These are phyloP conservation scores for Mesocricetus auratus DNA, from an alignment of 2,113 vertebrate species.

Conservation along the genomic window DNA sequence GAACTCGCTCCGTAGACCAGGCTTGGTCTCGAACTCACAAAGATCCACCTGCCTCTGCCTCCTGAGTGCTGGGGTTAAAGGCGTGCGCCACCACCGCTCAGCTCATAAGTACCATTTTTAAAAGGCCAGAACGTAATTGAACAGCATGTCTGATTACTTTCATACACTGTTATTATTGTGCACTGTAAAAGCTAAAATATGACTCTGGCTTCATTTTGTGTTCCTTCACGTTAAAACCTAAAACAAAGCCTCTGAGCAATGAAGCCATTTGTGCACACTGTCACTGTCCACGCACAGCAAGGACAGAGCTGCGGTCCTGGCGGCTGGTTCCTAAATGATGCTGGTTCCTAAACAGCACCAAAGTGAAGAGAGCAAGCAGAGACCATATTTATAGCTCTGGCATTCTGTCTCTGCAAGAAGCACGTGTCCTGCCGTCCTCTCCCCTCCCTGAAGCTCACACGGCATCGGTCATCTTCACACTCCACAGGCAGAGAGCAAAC, in stretches of 20 bases:
- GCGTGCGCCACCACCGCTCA: too few species aligned
- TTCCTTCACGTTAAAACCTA: slow-evolving; percentile 28
- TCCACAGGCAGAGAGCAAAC: not conserved
- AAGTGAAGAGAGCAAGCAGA: not conserved
- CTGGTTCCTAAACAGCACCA: slow-evolving; percentile 33
- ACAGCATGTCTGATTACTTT: not conserved
- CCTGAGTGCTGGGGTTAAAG: too few species aligned
- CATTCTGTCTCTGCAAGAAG: not conserved
- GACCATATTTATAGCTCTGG: not conserved
- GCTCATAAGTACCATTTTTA: not conserved
- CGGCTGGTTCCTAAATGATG: not conserved
- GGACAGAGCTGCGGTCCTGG: not conserved
- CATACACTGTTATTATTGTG: not conserved
- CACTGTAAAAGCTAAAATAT: not conserved
- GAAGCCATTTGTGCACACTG: not conserved
- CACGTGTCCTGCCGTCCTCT: not conserved
- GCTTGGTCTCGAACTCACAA: too few species aligned
- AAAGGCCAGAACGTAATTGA: slow-evolving; percentile 18
- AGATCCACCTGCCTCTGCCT: too few species aligned
- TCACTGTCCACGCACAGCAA: not conserved
- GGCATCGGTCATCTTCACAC: not conserved
- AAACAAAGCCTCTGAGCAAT: not conserved
- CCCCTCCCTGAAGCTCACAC: not conserved
- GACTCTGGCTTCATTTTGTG: not conserved
- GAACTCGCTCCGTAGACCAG: too few species aligned